Evolutionary conservation across 2,888 invertebrate species (phyloP).

Genomic region (Drosophila lacicola): DNA sequence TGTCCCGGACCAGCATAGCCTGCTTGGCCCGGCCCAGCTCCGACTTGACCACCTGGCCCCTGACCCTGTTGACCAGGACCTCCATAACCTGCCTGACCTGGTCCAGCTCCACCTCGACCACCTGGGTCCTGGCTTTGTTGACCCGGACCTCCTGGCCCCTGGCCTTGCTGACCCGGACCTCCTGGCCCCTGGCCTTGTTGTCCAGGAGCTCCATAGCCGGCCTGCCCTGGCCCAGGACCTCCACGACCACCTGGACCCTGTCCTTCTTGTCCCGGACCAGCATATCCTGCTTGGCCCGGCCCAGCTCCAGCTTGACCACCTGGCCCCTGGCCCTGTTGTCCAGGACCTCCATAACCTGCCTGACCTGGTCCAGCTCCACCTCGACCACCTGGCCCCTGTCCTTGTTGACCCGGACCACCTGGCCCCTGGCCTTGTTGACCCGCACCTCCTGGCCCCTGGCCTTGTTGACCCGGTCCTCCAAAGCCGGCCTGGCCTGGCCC

Average conservation of each 20-base stretch:
- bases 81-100: not conserved
- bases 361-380: not conserved
- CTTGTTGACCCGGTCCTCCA: not conserved
- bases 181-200: not conserved
- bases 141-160: not conserved
- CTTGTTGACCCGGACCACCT: not conserved
- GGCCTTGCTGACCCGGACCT: not conserved
- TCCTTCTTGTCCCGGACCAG: not conserved
- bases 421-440: not conserved
- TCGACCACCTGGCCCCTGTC: not conserved
- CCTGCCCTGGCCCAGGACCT: not conserved
- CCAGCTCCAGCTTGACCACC: not conserved
- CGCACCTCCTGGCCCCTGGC: not conserved
- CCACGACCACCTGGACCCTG: not conserved
- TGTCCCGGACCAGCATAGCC: not conserved
- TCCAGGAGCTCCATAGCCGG: constrained; percentile 3
- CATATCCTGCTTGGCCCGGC: not conserved
- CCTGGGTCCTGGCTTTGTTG: not conserved
- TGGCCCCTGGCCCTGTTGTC: not conserved
- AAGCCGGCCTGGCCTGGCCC: no score
- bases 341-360: not conserved
- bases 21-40: not conserved
- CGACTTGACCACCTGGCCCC: not conserved
- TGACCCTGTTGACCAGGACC: not conserved
- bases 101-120: not conserved